phyloP scores from a whole-genome alignment of 1,140 invertebrate species.

The Penaeus indicus region DNA sequence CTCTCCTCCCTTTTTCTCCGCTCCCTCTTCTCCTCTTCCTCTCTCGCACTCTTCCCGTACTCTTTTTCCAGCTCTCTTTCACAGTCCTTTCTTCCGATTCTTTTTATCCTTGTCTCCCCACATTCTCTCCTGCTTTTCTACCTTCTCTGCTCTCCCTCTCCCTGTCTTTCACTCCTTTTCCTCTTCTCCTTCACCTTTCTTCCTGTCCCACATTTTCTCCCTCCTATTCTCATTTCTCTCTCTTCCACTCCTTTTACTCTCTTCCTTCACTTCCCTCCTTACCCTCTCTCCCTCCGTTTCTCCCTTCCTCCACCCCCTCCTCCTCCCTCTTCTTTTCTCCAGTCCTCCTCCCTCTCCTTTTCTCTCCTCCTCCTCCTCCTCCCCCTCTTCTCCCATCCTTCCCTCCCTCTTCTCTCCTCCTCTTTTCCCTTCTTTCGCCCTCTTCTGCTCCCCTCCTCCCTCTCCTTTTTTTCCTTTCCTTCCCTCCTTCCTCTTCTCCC shows the following conservation, averaged over 20 bases:
- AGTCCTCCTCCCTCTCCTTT: too few species aligned
- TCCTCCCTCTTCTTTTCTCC: too few species aligned
- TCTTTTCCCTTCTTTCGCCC: neutral
- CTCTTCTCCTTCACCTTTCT: neutral
- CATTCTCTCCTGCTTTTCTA: neutral
- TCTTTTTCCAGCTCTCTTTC: neutral
- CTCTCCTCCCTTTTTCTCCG: neutral
- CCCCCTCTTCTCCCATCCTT: neutral
- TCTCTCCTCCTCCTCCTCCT: neutral
- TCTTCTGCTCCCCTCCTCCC: too few species aligned
- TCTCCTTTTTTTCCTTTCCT: too few species aligned
- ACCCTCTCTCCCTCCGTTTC: too few species aligned
- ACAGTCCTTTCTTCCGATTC: neutral
- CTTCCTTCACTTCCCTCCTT: neutral
- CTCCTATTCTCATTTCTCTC: neutral
- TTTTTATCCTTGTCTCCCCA: neutral
- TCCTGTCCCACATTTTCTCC: neutral
- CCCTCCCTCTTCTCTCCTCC: neutral
- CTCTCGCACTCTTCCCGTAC: neutral
- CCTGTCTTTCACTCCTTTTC: neutral
- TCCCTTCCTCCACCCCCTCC: too few species aligned
- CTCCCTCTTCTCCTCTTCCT: neutral
- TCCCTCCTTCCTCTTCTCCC: neutral
- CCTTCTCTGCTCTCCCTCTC: neutral
- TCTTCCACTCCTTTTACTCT: neutral